A percentile compares a stretch with the other conserved stretches of the same genome.
phyloP scores from a whole-genome alignment of 2,797 vertebrate genomes.

The Knipowitschia caucasica region DNA sequence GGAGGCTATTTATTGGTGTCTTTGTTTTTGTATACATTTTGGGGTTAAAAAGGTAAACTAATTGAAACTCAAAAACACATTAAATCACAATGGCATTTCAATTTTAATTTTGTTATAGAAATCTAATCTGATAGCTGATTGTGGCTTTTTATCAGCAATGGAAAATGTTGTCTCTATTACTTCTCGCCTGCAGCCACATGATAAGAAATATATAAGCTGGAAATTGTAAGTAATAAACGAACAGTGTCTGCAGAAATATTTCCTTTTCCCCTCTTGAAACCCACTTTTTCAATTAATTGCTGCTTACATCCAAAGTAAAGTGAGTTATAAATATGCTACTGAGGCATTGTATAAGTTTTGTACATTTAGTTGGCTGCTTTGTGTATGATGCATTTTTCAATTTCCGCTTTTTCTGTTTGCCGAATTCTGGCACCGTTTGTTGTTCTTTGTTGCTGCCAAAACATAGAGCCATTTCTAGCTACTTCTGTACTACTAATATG shows the following conservation, averaged over 20 bases:
- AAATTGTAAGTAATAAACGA: conserved; percentile 30
- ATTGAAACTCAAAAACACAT: no score
- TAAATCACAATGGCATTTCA: no score
- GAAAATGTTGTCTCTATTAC: conserved; percentile 41
- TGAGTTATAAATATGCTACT: neutral
- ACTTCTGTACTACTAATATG: neutral
- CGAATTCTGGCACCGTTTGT: neutral
- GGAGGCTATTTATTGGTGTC: no score
- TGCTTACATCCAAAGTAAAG: neutral
- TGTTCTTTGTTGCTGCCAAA: conserved; percentile 1
- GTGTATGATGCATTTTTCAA: neutral
- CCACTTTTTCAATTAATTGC: neutral
- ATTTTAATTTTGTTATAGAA: neutral
- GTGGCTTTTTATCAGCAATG: conserved; percentile 43
- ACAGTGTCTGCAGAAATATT: conserved; percentile 28
- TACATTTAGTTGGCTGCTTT: neutral
- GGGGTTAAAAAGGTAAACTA: no score
- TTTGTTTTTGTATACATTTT: no score
- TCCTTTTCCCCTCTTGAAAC: neutral
- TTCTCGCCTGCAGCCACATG: conserved; percentile 59
- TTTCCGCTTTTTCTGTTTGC: neutral
- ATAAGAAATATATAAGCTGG: conserved; percentile 56
- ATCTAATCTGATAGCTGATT: conserved; percentile 42
- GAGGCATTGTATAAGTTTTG: neutral
- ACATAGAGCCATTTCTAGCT: conserved; percentile 2